Percentiles rank a stretch among this genome's conserved stretches.
These are phyloP conservation scores for Papilio elwesi DNA, from an alignment of 2,888 invertebrate genomes.

Conservation along the genomic window DNA sequence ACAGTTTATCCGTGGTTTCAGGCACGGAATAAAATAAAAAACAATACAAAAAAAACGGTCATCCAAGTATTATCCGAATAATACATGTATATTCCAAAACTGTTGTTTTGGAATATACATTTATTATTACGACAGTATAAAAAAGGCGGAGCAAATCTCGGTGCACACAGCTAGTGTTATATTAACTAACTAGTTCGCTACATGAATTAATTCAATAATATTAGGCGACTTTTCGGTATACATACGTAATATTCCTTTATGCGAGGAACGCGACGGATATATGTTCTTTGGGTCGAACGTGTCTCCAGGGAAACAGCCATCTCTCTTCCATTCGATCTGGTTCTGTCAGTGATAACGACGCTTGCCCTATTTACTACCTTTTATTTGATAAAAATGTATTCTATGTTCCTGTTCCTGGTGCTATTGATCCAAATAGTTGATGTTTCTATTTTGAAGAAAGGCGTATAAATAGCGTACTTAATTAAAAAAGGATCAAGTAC, in stretches of 20 bases:
- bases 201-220: constrained; percentile 10
- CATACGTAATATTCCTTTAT: constrained; percentile 32
- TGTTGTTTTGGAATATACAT: too few relatives aligned
- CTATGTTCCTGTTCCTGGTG: constrained; percentile 30
- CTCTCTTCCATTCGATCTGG: constrained; percentile 60
- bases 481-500: not conserved
- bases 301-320: constrained; percentile 58
- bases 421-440: not conserved
- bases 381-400: constrained; percentile 44
- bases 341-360: constrained; percentile 63
- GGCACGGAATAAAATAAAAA: too few relatives aligned
- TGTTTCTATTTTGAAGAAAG: not conserved
- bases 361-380: constrained; percentile 60
- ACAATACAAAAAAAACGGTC: too few relatives aligned
- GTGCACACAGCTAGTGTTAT: not conserved
- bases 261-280: constrained; percentile 12
- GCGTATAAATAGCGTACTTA: not conserved
- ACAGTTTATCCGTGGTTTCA: not conserved
- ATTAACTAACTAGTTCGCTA: not conserved
- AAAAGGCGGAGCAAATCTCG: too few relatives aligned
- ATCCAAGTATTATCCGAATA: too few relatives aligned
- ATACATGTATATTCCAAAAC: too few relatives aligned
- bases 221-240: constrained; percentile 20
- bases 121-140: too few relatives aligned
- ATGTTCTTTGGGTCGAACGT: constrained; percentile 38